Evolutionary conservation across 2,113 vertebrate genomes (phyloP), one percentile per base, ranked within the genome.

Genomic region (Pimephales promelas): DNA sequence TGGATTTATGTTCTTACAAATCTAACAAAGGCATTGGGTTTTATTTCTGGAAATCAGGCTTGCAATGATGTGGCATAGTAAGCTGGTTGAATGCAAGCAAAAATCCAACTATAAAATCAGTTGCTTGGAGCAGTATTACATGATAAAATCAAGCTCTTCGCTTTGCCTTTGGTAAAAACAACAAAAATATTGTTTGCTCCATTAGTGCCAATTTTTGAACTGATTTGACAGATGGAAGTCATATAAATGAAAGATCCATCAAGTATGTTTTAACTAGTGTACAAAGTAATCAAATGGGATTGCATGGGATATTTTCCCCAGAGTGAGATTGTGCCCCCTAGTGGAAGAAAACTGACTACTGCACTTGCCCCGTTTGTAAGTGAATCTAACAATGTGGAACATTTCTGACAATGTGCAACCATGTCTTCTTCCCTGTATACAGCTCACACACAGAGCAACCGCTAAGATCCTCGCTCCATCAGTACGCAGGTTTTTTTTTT

Each of bases 391-490:
- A 20, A 28, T 5, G 34, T 52, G 47, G 16, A 74, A 28, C 13
- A 20, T 22, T 31, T 45, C 24, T 56, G 26, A 73, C 56, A 78
- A 61, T 24, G 18, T 5, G 13, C 16, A 61, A 24, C 43, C 40
- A 49, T 64, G 26, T 11, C 59, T 49, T 31, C 10, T 47, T 1
- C 26, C 40, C 77, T 40, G 31, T 40, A 24, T 24, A 77, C 52
- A 77, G 79, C 54, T 57, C 9, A 77, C 52, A 57, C 18, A 40
- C 34, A 36, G 34, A 77, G 28, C 18, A n/a, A 3, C 31, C 52
- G 43, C 18, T 31, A 66, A 79, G 26, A 22, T 59, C 59, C 77
- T 89, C 87, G 40, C 62, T 59, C 34, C 84, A 73, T 84, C 78
- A 75, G 83, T 64, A 57, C 56, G 52, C 66, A 16, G 26, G 66